Base-by-base conservation (phyloP, 2,888 invertebrate genomes). In the Theretra japonica region DNA sequence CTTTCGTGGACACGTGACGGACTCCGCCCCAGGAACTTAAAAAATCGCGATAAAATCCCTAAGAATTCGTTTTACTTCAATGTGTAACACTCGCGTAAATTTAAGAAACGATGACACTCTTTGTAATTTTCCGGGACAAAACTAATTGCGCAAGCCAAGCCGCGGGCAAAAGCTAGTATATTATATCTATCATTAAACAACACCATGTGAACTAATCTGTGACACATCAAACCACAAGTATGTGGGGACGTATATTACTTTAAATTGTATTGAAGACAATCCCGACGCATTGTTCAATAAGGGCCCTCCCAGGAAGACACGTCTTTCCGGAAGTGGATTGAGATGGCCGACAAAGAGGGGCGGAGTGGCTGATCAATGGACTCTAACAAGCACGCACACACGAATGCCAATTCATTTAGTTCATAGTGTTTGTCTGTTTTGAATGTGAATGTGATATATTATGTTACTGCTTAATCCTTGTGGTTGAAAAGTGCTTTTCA, bases 211-310 rank as follows among this genome's bases (percentile, higher is more conserved):
- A n/a, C 33, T 30, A 41, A 30, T 65, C 41, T 23, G 23, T 65
- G 65, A 65, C 41, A 41, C 62, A 21, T 62, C 41, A 41, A 65
- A 7, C 23, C 73, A 17, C 72, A 65, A 30, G 30, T 33, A n/a
- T 48, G 48, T 25, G 41, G 48, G 65, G 65, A 65, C 48, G 21
- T 65, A 41, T 48, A 65, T 65, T 48, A 21, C 58, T 30, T 69
- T 70, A 41, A 72, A 58, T 68, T 68, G 83, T 86, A 85, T 87
- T 85, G 83, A 83, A 83, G 85, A 86, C 86, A 84, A 87, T 87
- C 88, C 87, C 83, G 88, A 87, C 86, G 79, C 84, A 86, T 87
- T 84, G 87, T 83, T 87, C 86, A 85, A 83, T 83, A 80, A 82
- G 77, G 81, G 88, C 85, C 88, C 88, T 87, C 90, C 88, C 89